Evolutionary conservation across 2,797 vertebrate species (phyloP), one percentile per base, ranked within the genome.

Genomic region (Microctenopoma steveboyesi): DNA sequence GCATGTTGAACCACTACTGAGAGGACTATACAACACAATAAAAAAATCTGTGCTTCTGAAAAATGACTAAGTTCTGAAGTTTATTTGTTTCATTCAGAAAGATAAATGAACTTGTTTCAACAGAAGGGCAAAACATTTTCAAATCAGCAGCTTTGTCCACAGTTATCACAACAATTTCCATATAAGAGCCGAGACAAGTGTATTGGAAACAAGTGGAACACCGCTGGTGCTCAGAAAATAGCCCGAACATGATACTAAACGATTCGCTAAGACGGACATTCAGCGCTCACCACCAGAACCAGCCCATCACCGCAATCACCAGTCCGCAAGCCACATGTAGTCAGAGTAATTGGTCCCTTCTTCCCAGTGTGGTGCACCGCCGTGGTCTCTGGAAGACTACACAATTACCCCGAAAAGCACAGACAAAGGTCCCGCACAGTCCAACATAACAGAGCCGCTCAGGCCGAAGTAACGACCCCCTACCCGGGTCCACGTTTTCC

Each of bases 381-480:
- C 84, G 85, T 68, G 88, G 88, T 90, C 83, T 89, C 77, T 88
- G 86, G 83, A 85, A 83, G 79, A 86, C 88, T 87, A 56, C 84
- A 87, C 87, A 89, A 91, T 90, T 88, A 88, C 68, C 82, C 81
- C 66, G 63, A 90, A 83, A 88, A 79, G 69, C 74, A 69, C 83
- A 81, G 79, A 88, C 84, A 91, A 82, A 91, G 86, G 74, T 87
- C 83, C 85, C 52, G 85, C 82, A 84, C 85, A 79, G 86, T 66
- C 79, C 73, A 71, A 78, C 81, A 90, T 88, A 92, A 92, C 85
- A 91, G 91, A 89, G 73, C 81, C 69, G 78, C 86, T 90, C 68
- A 88, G 88, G 90, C 93, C 86, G 88, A 89, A 93, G 74, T 93
- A 92, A 93, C 76, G 92, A 93, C 92, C 92, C 91, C 92, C 92